Evolutionary conservation across 2,888 invertebrate genomes (phyloP), one percentile per base, ranked within the genome.

Genomic region (Orthosia incerta): DNA sequence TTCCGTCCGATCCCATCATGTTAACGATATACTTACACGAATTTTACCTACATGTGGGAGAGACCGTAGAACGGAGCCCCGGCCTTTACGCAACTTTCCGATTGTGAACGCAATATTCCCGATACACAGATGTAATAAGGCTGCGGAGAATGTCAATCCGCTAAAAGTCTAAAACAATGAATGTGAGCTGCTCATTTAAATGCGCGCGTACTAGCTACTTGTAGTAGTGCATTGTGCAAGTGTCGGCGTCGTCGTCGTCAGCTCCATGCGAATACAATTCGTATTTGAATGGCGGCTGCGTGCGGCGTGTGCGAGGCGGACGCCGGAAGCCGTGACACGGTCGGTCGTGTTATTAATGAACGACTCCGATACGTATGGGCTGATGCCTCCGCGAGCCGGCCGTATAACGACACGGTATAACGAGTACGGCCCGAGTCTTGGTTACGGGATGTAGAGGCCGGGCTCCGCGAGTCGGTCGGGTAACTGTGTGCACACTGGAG

Each of bases 301-400:
- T 72, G 86, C 81, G 81, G 82, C 71, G 86, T 71, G 86, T 71
- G 87, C 78, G 84, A 87, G 89, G 85, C 85, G 85, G 87, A 85
- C 90, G 91, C 94, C 95, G 95, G 95, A 95, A 95, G 92, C 93
- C 93, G 93, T 90, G 93, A 93, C 92, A 92, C 91, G 91, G 92
- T 89, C 93, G 92, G 90, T 88, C 90, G 91, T 92, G 93, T 94
- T 94, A 94, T 94, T 95, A 95, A 94, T 95, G 95, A 91, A 94
- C 92, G 88, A 91, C 89, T 91, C 86, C 86, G 81, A 88, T 91
- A 92, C 89, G 89, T 88, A 91, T 89, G 89, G 88, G 87, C 86
- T 88, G 87, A 86, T 90, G 89, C 87, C 88, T 87, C 82, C 82
- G 82, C 87, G 80, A 86, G 62, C 77, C 89, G 88, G 77, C 87